Conservation (phyloP, 2,113 vertebrate genomes). For the Malurus alboscapulatus region DNA sequence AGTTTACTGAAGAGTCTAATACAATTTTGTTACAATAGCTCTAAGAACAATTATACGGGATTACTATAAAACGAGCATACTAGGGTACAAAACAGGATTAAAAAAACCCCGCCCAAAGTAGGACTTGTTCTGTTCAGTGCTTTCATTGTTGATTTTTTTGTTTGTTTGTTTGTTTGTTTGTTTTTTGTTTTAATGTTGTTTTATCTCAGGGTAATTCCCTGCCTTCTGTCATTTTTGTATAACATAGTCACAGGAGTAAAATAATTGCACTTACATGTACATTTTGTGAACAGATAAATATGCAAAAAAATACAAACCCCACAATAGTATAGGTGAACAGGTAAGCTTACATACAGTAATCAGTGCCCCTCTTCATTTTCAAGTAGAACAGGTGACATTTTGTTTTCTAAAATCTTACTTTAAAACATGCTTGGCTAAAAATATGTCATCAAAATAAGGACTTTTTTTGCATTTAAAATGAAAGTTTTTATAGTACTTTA, state of each 20-base stretch:
- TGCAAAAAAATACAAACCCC: not conserved
- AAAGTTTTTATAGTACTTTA: not conserved
- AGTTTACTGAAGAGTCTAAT: not conserved
- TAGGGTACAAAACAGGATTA: slow-evolving; percentile 6
- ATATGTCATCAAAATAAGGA: not conserved
- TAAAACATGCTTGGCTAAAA: slow-evolving; percentile 34
- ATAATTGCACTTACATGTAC: not conserved
- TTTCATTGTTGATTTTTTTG: not conserved
- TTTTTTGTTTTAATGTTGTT: not conserved
- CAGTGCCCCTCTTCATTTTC: not conserved
- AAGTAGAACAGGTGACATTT: not conserved
- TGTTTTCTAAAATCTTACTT: not conserved
- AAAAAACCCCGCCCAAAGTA: not conserved
- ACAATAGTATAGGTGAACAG: not conserved
- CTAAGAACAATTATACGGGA: not conserved
- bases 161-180: not conserved
- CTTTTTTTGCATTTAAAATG: not conserved
- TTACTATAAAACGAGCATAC: not conserved
- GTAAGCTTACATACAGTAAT: not conserved
- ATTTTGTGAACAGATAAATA: slow-evolving; percentile 21
- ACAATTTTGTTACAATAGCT: not conserved
- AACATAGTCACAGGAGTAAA: not conserved
- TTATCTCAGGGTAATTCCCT: slow-evolving; percentile 36
- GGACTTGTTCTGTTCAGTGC: slow-evolving; percentile 1
- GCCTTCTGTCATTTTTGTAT: not conserved